Conservation (phyloP, 2,113 vertebrate genomes). For the Empidonax alnorum region DNA sequence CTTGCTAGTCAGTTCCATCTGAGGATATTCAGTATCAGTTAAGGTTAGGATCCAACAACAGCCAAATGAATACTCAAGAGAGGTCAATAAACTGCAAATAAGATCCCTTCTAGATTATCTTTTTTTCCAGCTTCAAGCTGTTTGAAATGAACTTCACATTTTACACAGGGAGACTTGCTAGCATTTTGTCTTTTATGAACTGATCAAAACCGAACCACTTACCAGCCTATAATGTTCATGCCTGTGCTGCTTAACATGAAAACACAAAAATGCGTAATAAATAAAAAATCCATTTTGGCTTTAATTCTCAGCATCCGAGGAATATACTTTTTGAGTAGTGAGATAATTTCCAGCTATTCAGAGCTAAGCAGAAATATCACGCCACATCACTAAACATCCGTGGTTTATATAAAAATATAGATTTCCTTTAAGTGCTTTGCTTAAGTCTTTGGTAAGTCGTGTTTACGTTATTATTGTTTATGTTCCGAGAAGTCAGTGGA, state of each 20-base stretch:
- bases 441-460: constrained; percentile 62
- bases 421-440: constrained; percentile 79
- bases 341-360: constrained; percentile 50
- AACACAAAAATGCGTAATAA: background rate
- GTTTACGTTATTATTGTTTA: constrained; percentile 77
- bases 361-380: constrained; percentile 52
- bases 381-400: constrained; percentile 66
- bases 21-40: constrained; percentile 54
- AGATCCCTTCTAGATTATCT: background rate
- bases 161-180: background rate
- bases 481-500: constrained; percentile 70
- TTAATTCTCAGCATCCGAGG: background rate
- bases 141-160: background rate
- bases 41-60: constrained; percentile 29
- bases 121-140: background rate
- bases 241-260: background rate
- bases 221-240: background rate
- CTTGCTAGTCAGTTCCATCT: background rate
- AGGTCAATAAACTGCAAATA: constrained; percentile 39
- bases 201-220: background rate
- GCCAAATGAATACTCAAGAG: background rate
- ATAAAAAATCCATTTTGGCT: background rate
- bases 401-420: constrained; percentile 76
- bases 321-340: constrained; percentile 8
- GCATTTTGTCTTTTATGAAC: background rate